A percentile compares a stretch with the other conserved stretches of the same genome.
phyloP scores from a whole-genome alignment of 2,888 invertebrate species.

The Aricia artaxerxes region DNA sequence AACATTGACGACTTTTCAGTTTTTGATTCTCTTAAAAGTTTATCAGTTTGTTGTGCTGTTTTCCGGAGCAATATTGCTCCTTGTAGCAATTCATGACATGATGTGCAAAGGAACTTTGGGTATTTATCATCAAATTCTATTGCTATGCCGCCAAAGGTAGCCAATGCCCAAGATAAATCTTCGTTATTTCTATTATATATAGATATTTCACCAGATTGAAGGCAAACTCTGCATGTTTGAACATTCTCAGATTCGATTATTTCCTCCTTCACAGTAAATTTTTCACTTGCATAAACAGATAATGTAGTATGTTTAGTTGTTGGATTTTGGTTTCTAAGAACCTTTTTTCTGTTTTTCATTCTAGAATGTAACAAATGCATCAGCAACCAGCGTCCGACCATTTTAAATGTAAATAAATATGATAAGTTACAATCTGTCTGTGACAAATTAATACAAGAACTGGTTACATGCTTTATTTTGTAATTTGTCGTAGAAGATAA shows the following conservation, averaged over 20 bases:
- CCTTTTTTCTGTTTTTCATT: slow-evolving; percentile 41
- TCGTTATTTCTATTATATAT: slow-evolving; percentile 52
- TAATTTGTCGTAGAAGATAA: neutral
- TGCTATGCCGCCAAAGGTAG: slow-evolving; percentile 55
- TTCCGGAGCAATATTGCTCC: slow-evolving; percentile 64
- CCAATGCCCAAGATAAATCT: slow-evolving; percentile 54
- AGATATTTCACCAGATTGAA: slow-evolving; percentile 62
- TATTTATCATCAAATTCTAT: slow-evolving; percentile 54
- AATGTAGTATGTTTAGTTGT: neutral
- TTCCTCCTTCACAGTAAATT: slow-evolving; percentile 35
- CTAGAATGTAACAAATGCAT: slow-evolving; percentile 59
- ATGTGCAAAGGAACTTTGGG: slow-evolving; percentile 62
- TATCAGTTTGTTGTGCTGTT: slow-evolving; percentile 62
- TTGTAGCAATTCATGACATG: slow-evolving; percentile 58
- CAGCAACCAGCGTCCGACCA: slow-evolving; percentile 55
- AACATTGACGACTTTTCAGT: slow-evolving; percentile 38
- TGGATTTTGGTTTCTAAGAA: neutral
- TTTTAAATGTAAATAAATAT: slow-evolving; percentile 36
- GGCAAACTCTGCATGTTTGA: slow-evolving; percentile 60
- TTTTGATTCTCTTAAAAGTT: slow-evolving; percentile 49
- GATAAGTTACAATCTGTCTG: too few species aligned
- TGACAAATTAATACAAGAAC: neutral
- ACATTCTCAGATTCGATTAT: slow-evolving; percentile 35
- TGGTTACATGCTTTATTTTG: neutral
- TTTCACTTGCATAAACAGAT: neutral